Evolutionary conservation across 2,888 invertebrate species (phyloP).

Genomic region (Idaea dimidiata): DNA sequence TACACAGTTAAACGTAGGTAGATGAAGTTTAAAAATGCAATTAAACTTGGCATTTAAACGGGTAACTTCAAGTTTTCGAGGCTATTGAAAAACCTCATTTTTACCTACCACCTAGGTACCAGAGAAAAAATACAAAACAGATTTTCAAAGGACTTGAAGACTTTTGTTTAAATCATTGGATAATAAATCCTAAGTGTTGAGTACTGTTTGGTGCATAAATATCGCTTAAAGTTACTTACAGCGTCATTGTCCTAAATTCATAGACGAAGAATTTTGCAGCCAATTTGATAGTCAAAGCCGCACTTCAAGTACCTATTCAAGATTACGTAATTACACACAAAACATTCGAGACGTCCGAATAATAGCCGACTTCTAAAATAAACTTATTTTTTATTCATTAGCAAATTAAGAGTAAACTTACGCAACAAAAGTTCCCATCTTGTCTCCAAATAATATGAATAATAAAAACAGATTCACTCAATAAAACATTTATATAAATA

Average conservation of each 20-base stretch:
- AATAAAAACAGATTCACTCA: constrained; percentile 47
- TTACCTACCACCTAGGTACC: not conserved
- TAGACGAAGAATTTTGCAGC: constrained; percentile 50
- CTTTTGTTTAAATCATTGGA: not conserved
- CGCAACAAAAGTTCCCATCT: constrained; percentile 66
- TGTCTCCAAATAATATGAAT: constrained; percentile 36
- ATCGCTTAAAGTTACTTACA: constrained; percentile 21
- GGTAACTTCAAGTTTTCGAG: not conserved
- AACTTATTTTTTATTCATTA: constrained; percentile 8
- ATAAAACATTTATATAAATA: constrained; percentile 30
- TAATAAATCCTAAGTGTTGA: not conserved
- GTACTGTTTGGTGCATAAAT: not conserved
- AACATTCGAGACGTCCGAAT: constrained; percentile 14
- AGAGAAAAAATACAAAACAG: not conserved
- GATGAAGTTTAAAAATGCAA: not conserved
- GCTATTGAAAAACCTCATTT: not conserved
- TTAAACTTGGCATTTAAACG: not conserved
- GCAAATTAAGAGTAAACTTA: constrained; percentile 42
- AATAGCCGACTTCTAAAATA: constrained; percentile 3
- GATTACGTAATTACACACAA: constrained; percentile 25
- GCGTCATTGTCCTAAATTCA: constrained; percentile 67
- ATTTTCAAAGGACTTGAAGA: not conserved
- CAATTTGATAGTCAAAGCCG: constrained; percentile 35
- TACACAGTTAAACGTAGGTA: not conserved
- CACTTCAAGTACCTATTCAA: constrained; percentile 10